Base-by-base conservation (phyloP, 2,888 invertebrate genomes). In the Dryobotodes eremita region DNA sequence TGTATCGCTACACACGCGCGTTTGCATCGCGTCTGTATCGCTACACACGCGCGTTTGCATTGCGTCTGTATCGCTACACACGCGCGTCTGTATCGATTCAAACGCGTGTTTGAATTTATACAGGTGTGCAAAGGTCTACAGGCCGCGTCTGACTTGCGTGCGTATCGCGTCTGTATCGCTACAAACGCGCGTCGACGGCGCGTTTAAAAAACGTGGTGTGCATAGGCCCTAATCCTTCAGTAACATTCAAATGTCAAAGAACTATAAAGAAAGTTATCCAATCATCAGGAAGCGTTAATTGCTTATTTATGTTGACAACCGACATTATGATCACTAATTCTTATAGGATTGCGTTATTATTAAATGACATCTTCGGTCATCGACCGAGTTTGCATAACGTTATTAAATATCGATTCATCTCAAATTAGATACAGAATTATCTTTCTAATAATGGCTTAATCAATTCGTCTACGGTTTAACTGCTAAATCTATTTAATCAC, bases 381-480 rank as follows among this genome's bases (percentile, higher is more conserved):
- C 31, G 68, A 85, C 81, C 75, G 5, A 4, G 62, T 46, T 85
- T 81, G 36, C 75, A 69, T 85, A 71, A 81, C 42, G 13, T 62
- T 80, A 71, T 80, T 75, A 42, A 80, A 71, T 68, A 75, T 68
- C 70, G 17, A 53, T 82, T 71, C 17, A 59, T 80, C 57, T 62
- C 31, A n/a, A 59, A 75, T 83, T 85, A n/a, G 82, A 68, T n/a
- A 71, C 71, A 80, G 62, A 75, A 62, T 85, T 50, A 79, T 79
- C 59, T 68, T 78, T 46, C 23, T 62, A 66, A 71, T 57, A 59
- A 15, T 68, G 36, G 46, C 31, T 46, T n/a, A 84, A 79, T 83
- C 78, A 57, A 79, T 71, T 71, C n/a, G 0, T 31, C 0, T 68
- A 31, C 26, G 31, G 71, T 61, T 61, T 42, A 79, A 50, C 15